Evolutionary conservation across 2,888 invertebrate genomes (phyloP).

Genomic region (Schrankia costaestrigalis): DNA sequence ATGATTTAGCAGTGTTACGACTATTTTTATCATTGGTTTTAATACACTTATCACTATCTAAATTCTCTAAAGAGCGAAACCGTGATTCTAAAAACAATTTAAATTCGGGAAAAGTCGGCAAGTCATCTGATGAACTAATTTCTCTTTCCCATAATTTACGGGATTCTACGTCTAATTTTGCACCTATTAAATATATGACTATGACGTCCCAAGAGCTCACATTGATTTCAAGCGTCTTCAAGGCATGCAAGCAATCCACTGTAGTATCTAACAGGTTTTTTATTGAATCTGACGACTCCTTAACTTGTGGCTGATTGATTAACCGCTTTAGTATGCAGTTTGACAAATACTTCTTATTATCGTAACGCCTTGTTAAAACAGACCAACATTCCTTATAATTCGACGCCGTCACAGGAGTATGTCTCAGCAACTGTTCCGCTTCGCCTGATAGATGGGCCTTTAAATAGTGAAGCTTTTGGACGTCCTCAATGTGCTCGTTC

Average conservation of each 20-base stretch:
- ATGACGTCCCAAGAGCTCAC: conserved; percentile 2
- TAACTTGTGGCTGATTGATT: not conserved
- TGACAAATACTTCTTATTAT: not conserved
- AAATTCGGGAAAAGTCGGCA: conserved; percentile 2
- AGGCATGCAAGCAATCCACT: conserved; percentile 2
- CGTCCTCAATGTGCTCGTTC: not conserved
- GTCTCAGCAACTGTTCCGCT: not conserved
- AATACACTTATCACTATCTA: not conserved
- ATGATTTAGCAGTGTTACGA: not conserved
- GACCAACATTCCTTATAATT: not conserved
- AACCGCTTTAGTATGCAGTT: conserved; percentile 3
- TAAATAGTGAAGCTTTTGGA: not conserved
- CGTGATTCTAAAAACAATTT: conserved; percentile 5
- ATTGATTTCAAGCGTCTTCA: conserved; percentile 1
- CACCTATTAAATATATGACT: not conserved
- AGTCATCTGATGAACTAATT: not conserved
- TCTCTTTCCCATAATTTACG: not conserved
- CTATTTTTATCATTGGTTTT: not conserved
- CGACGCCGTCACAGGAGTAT: not conserved
- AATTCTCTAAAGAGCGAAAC: conserved; percentile 2
- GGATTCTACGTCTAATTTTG: not conserved
- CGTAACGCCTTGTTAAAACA: not conserved
- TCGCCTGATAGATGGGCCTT: not conserved
- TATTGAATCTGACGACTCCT: conserved; percentile 1
- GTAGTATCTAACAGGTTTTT: conserved; percentile 6